Conservation (phyloP, 2,113 vertebrate genomes). For the Ibidorhyncha struthersii region DNA sequence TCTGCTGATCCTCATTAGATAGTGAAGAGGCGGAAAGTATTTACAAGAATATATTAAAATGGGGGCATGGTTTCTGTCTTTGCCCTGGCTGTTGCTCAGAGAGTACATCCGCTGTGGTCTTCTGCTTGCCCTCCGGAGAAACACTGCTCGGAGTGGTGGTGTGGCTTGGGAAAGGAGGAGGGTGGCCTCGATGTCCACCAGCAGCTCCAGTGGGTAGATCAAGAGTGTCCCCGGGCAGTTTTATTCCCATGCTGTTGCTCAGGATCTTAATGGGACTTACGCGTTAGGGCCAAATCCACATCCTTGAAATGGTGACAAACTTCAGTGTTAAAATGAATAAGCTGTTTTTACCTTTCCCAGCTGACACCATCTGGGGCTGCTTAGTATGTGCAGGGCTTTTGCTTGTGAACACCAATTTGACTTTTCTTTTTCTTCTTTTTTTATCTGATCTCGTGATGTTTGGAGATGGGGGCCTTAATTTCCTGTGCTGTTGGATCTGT, state of each 20-base stretch:
- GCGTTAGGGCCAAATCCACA: neutral
- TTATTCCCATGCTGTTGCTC: neutral
- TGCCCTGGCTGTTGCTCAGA: neutral
- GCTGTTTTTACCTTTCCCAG: neutral
- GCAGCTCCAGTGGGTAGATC: neutral
- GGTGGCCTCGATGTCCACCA: fast-evolving
- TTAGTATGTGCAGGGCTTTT: neutral
- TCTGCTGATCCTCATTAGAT: neutral
- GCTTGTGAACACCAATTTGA: neutral
- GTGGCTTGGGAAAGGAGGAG: neutral
- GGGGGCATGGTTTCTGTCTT: neutral
- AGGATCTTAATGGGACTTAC: no score
- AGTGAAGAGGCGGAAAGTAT: neutral
- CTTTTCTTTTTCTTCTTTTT: no score
- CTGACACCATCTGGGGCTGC: neutral
- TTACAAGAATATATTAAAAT: neutral
- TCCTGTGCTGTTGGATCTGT: neutral
- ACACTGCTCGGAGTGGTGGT: fast-evolving
- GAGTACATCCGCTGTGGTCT: fast-evolving
- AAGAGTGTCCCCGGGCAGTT: neutral
- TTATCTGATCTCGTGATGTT: neutral
- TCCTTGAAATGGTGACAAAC: neutral
- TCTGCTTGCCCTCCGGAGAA: neutral
- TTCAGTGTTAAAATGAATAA: neutral
- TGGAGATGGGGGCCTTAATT: conserved; percentile 21